Conservation (phyloP, 2,113 vertebrate genomes). For the Erythrocercus mccallii region DNA sequence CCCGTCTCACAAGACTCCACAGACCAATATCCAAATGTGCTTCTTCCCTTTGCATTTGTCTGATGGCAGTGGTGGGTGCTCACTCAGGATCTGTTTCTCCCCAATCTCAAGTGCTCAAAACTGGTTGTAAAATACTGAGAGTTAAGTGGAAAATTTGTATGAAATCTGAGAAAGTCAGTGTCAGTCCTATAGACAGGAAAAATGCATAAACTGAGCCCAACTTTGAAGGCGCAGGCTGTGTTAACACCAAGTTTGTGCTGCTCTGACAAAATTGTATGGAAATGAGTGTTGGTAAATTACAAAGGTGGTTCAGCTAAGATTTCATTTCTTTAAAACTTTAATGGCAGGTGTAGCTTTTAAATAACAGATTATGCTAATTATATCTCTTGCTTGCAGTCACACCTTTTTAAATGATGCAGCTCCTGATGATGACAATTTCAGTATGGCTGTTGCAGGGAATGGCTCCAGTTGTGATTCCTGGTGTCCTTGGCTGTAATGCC, state of each 20-base stretch:
- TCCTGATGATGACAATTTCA: constrained; percentile 13
- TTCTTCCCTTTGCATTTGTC: neutral
- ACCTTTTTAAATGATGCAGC: neutral
- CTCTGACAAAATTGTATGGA: neutral
- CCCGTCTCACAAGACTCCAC: neutral
- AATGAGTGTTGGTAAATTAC: constrained; percentile 20
- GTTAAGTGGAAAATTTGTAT: neutral
- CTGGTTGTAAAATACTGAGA: neutral
- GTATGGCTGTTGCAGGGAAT: neutral
- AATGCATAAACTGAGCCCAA: neutral
- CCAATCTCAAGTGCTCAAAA: neutral
- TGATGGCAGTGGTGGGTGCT: too few relatives aligned
- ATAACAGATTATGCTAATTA: constrained; percentile 21
- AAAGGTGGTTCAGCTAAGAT: neutral
- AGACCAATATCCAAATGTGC: neutral
- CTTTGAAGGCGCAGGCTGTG: neutral
- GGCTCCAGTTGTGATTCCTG: neutral
- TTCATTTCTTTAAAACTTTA: constrained; percentile 13
- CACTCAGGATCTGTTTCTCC: neutral
- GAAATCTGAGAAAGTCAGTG: neutral
- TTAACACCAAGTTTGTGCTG: neutral
- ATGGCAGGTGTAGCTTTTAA: neutral
- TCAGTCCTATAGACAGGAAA: neutral
- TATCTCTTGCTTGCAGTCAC: neutral
- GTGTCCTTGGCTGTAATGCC: neutral